Base-by-base conservation (phyloP, 2,888 invertebrate genomes). In the Drosophila monieri region DNA sequence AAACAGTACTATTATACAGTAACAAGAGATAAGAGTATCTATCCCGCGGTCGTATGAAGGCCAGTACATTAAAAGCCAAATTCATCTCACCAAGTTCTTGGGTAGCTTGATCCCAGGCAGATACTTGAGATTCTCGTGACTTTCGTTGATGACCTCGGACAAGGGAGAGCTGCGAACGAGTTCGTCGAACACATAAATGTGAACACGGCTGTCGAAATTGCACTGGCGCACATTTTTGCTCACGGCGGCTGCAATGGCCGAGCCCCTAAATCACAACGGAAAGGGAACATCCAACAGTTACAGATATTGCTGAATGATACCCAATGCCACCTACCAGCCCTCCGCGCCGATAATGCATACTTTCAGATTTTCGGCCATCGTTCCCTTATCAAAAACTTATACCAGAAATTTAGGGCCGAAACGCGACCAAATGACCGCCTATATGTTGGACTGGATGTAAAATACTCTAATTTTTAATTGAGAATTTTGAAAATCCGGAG, bases 161-260 rank as follows among this genome's bases (percentile, higher is more conserved):
- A 88, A 57, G 6, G 51, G 54, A 15, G 54, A 74, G 18, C 52
- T 72, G 6, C 75, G 57, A 3, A 76, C 69, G 9, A 77, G 27
- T 47, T 88, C 89, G 46, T 88, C 89, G 18, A 78, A 77, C 3
- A 85, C 88, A 52, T 76, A 89, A 15, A 89, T 79, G 37, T 88
- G 76, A 8, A 89, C 85, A n/a, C 68, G 67, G 4, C 65, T 59
- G 25, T 86, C 75, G 6, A 85, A 67, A 12, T 57, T 44, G 1
- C 35, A 47, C 6, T 55, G 35, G 4, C 53, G 10, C 0, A 68
- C 84, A 71, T 85, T 85, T n/a, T 49, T 58, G 47, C 84, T 73
- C 5, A 85, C 78, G 8, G 84, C 74, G 6, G 88, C 80, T 0
- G 86, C 74, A 49, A 85, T 76, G 5, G 84, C 84, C 49, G 84